Base-by-base conservation (phyloP, 2,888 invertebrate genomes). In the Anthoptus insignis region DNA sequence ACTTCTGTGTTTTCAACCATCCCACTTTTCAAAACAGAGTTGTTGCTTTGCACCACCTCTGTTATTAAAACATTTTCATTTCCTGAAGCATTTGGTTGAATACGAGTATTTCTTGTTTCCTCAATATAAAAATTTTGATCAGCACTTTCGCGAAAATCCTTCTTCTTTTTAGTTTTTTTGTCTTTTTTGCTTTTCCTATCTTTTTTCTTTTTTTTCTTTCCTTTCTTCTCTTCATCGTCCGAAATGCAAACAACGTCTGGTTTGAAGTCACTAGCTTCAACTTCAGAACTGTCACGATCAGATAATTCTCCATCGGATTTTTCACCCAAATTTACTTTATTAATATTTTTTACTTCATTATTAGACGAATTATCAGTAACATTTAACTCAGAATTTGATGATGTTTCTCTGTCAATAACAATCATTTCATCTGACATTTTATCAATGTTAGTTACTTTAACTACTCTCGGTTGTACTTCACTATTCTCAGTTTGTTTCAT, bases 201-300 rank as follows among this genome's bases (percentile, higher is more conserved):
- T 67, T 85, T 86, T 59, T 87, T 87, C 67, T 86, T 86, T 34
- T 83, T 82, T 22, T 77, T 75, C 64, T 78, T 84, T 58, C 78
- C 78, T 27, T 69, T 77, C 3, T 68, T 66, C 1, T 52, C 69
- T 39, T 92, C 91, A 2, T 93, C 92, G 42, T 93, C 93, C 1
- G 93, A 93, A 68, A 95, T 94, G 21, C 92, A 93, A 3, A 95
- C 88, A 0, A 95, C 90, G 82, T 94, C 94, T 0, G 91, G 84
- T 68, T 82, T 76, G 0, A 86, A 39, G 3, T 88, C 87, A 0
- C 82, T 69, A 0, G 83, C 84, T 78, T 88, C 88, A 0, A 88
- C 76, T 76, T 88, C 89, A 14, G 89, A 87, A 69, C 86, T 91
- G 49, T 81, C 83, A 60, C 79, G 75, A 19, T 86, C 87, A 3